Evolutionary conservation across 2,113 vertebrate species (phyloP).

Genomic region (Pluvianellus socialis): DNA sequence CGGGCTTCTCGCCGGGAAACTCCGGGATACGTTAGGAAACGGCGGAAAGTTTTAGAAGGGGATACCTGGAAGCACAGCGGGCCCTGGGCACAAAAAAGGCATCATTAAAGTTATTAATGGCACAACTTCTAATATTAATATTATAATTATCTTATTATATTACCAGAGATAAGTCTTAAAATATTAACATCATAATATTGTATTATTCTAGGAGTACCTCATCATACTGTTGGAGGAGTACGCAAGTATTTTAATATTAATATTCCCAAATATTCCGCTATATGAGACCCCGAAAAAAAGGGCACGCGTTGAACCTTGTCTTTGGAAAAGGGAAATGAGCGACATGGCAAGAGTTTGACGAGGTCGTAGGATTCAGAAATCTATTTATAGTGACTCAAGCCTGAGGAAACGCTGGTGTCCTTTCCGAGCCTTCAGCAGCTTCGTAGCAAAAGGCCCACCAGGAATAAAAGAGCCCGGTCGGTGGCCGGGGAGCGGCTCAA

Average conservation of each 20-base stretch:
- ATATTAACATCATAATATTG: neutral
- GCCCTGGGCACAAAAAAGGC: neutral
- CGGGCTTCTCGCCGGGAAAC: neutral
- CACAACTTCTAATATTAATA: neutral
- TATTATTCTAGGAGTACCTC: neutral
- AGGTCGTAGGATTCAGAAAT: accelerated
- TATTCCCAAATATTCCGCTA: neutral
- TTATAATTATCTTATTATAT: neutral
- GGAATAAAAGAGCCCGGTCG: neutral
- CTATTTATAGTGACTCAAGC: neutral
- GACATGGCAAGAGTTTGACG: accelerated
- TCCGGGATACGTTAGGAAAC: neutral
- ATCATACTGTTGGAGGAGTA: neutral
- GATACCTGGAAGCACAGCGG: neutral
- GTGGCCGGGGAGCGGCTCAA: neutral
- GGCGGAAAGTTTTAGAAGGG: neutral
- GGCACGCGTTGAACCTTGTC: accelerated
- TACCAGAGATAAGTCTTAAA: neutral
- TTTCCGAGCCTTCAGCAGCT: neutral
- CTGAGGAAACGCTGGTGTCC: accelerated
- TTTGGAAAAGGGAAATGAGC: neutral
- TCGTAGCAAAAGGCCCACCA: accelerated
- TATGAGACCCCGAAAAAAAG: accelerated
- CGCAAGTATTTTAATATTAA: neutral
- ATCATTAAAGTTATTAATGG: neutral